These are phyloP conservation scores for Sitophilus oryzae DNA, from an alignment of 1,140 invertebrate genomes.

Conservation along the genomic window DNA sequence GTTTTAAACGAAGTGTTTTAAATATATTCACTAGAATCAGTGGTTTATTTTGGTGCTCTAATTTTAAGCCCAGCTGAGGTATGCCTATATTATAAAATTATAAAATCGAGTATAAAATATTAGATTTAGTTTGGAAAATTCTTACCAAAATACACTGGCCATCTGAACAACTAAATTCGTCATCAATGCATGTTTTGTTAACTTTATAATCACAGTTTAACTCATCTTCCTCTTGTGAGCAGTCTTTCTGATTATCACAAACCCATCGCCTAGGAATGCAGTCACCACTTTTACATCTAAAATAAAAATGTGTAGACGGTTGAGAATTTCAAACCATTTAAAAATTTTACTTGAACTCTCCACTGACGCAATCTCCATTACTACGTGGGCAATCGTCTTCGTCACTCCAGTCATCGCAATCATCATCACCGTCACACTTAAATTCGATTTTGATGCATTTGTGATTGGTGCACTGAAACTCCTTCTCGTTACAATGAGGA, in stretches of 20 bases:
- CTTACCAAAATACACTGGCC: slow-evolving; percentile 66
- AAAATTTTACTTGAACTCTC: slow-evolving; percentile 55
- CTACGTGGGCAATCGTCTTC: slow-evolving; percentile 63
- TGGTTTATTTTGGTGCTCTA: no score
- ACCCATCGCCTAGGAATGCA: slow-evolving; percentile 71
- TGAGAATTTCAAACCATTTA: not conserved
- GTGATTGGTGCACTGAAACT: slow-evolving; percentile 64
- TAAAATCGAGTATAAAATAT: not conserved
- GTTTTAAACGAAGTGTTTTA: no score
- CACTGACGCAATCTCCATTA: slow-evolving; percentile 50
- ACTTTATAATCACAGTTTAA: slow-evolving; percentile 58
- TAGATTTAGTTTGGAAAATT: not conserved
- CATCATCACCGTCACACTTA: slow-evolving; percentile 80
- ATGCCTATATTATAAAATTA: no score
- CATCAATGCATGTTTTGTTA: slow-evolving; percentile 55
- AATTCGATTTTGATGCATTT: slow-evolving; percentile 67
- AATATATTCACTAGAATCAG: no score
- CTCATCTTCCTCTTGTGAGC: slow-evolving; percentile 76
- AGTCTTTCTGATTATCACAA: slow-evolving; percentile 80
- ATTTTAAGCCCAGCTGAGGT: no score
- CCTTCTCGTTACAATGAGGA: slow-evolving; percentile 58
- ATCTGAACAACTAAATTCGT: slow-evolving; percentile 62
- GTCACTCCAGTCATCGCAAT: slow-evolving; percentile 83
- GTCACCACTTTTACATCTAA: slow-evolving; percentile 52
- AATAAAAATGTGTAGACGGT: slow-evolving; percentile 2